These are phyloP conservation scores for Holacanthella duospinosa DNA, from an alignment of 2,888 invertebrate species.

Conservation along the genomic window DNA sequence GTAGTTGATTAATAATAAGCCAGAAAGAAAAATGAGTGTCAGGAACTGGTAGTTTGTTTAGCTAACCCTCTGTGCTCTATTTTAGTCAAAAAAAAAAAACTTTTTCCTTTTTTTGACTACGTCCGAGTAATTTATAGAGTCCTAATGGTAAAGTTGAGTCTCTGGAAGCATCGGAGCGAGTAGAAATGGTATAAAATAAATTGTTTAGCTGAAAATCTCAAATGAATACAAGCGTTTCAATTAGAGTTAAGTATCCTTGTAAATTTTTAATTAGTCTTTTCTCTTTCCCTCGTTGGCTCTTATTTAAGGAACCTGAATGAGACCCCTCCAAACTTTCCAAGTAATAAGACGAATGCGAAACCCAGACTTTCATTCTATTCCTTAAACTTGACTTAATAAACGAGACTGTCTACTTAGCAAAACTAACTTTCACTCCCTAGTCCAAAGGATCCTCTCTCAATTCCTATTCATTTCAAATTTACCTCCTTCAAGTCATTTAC, in stretches of 20 bases:
- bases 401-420: not conserved
- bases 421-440: not conserved
- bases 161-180: too few relatives aligned
- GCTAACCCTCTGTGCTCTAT: too few relatives aligned
- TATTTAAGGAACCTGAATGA: not conserved
- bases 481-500: too few relatives aligned
- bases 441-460: not conserved
- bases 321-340: too few relatives aligned
- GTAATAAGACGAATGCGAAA: not conserved
- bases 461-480: not conserved
- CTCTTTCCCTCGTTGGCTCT: not conserved
- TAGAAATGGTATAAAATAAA: too few relatives aligned
- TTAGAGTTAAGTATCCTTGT: constrained; percentile 33
- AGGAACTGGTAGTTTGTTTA: too few relatives aligned
- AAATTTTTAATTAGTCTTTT: constrained; percentile 31
- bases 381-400: not conserved
- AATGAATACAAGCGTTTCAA: constrained; percentile 37
- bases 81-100: too few relatives aligned
- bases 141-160: too few relatives aligned
- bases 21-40: too few relatives aligned
- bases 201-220: constrained; percentile 32
- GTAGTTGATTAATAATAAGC: too few relatives aligned
- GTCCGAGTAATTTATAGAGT: too few relatives aligned
- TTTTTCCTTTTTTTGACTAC: too few relatives aligned
- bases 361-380: not conserved